phyloP scores from a whole-genome alignment of 2,888 invertebrate genomes.

The Mythimna impura region DNA sequence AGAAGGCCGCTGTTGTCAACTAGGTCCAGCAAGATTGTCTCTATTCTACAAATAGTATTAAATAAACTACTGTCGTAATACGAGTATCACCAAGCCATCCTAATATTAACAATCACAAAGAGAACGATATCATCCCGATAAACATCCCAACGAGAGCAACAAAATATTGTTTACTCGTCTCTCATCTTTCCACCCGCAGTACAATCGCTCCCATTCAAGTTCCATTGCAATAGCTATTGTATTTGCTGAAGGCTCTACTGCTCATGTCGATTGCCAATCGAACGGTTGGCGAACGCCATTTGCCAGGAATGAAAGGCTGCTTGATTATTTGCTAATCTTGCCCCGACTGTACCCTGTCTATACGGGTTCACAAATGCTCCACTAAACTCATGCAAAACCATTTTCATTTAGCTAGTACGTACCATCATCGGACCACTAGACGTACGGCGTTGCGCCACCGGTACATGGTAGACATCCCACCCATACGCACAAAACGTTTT shows the following conservation, averaged over 20 bases:
- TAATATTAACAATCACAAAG: constrained; percentile 35
- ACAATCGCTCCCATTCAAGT: constrained; percentile 79
- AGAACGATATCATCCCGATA: constrained; percentile 58
- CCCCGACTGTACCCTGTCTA: constrained; percentile 52
- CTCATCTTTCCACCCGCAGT: constrained; percentile 79
- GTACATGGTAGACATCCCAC: too few species aligned
- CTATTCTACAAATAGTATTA: not conserved
- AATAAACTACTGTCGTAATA: not conserved
- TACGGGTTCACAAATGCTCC: constrained; percentile 64
- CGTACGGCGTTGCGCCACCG: too few species aligned
- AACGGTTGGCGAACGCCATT: constrained; percentile 79
- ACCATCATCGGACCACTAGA: too few species aligned
- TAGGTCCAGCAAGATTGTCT: not conserved
- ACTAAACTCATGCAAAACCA: constrained; percentile 54
- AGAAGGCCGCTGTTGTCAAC: not conserved
- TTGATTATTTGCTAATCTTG: constrained; percentile 81
- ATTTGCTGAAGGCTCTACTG: constrained; percentile 86
- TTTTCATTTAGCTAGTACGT: constrained; percentile 50
- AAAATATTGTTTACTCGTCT: constrained; percentile 83
- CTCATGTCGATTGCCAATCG: constrained; percentile 87
- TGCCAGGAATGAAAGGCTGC: constrained; percentile 78
- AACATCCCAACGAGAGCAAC: constrained; percentile 66
- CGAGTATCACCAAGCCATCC: not conserved
- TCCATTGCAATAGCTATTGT: constrained; percentile 85
- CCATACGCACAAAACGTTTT: too few species aligned